A percentile compares a stretch with the other conserved stretches of the same genome.
These are phyloP conservation scores for Rhagoletis pomonella DNA, from an alignment of 1,140 invertebrate genomes.

Conservation along the genomic window DNA sequence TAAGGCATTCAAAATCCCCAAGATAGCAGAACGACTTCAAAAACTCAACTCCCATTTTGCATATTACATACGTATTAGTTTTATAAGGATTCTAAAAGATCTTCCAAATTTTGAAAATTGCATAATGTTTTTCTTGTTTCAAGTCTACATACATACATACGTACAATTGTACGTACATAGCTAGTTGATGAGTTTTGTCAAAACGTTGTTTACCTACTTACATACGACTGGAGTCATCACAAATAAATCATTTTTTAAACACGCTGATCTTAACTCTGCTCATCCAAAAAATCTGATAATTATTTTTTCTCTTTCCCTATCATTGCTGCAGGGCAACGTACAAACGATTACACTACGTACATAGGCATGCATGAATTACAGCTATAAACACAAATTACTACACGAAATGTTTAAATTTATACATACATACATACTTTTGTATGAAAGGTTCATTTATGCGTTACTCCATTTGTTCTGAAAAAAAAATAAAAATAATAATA, in stretches of 20 bases:
- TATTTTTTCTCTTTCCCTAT: not conserved
- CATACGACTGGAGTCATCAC: too few relatives aligned
- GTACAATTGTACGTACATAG: too few relatives aligned
- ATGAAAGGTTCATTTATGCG: slow-evolving; percentile 2
- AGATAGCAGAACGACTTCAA: too few relatives aligned
- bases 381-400: not conserved
- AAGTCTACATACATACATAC: too few relatives aligned
- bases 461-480: slow-evolving; percentile 48
- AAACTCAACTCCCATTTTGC: too few relatives aligned
- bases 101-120: too few relatives aligned
- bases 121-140: too few relatives aligned
- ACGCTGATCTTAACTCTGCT: not conserved
- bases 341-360: not conserved
- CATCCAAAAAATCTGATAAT: not conserved
- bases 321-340: not conserved
- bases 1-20: too few relatives aligned
- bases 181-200: too few relatives aligned
- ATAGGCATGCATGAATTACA: not conserved
- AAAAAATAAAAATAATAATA: not conserved
- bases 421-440: not conserved
- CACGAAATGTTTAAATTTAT: not conserved
- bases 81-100: too few relatives aligned
- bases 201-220: too few relatives aligned
- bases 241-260: not conserved
- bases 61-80: too few relatives aligned